Evolutionary conservation across 37 sponge, comb jelly and placozoan species (phyloP).

Genomic region (Hormiphora californensis): DNA sequence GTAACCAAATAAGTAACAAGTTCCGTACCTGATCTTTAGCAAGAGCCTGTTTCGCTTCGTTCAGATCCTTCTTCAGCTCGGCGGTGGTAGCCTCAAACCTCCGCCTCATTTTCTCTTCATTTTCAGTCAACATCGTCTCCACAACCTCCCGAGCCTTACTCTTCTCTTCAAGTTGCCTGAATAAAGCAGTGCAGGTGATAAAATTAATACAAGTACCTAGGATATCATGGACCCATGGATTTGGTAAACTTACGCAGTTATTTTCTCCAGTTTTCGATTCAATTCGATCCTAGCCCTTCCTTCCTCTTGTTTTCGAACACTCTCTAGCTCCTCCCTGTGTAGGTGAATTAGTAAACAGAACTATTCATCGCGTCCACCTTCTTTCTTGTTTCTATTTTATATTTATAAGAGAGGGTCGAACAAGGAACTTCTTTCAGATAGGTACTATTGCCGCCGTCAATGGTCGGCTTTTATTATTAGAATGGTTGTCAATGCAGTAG

Average conservation of each 20-base stretch:
- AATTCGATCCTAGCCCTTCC: constrained; percentile 41
- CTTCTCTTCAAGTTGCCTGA: constrained; percentile 42
- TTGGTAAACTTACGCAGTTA: constrained; percentile 6
- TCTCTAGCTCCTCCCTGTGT: constrained; percentile 29
- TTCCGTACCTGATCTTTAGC: constrained; percentile 31
- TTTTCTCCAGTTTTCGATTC: constrained; percentile 36
- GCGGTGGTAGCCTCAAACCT: constrained; percentile 22
- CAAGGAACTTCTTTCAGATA: too few species aligned
- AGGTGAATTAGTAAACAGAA: too few species aligned
- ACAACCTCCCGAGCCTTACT: constrained; percentile 3
- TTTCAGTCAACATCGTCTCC: neutral
- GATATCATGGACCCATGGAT: neutral
- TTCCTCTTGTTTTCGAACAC: constrained; percentile 23
- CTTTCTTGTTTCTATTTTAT: too few species aligned
- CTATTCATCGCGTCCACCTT: too few species aligned
- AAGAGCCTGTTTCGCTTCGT: constrained; percentile 19
- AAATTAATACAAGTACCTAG: neutral
- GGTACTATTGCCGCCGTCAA: too few species aligned
- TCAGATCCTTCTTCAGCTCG: constrained; percentile 44
- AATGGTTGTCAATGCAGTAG: too few species aligned
- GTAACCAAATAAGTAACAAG: too few species aligned
- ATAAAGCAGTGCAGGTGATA: neutral
- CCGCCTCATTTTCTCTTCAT: constrained; percentile 43
- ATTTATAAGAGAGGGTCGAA: too few species aligned
- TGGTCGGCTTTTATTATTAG: too few species aligned